These are phyloP conservation scores for Tubulanus polymorphus DNA, from an alignment of 2,888 invertebrate genomes.

Conservation along the genomic window DNA sequence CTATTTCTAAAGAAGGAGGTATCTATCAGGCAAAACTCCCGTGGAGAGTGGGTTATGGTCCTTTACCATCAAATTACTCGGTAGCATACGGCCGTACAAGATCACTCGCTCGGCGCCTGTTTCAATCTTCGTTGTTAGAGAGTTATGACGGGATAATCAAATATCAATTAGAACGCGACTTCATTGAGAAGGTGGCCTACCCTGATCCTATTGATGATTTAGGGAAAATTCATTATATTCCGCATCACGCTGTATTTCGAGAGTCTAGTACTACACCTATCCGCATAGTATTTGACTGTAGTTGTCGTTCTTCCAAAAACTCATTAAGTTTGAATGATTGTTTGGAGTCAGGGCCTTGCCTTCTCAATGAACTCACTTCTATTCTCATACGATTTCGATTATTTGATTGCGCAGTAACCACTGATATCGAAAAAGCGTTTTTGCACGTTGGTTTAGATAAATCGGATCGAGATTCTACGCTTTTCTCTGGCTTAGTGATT, in stretches of 20 bases:
- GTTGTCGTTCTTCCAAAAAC: conserved; percentile 7
- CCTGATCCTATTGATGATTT: too few relatives aligned
- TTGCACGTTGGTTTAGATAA: conserved; percentile 12
- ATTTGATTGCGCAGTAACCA: conserved; percentile 14
- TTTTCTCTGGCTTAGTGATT: conserved; percentile 12
- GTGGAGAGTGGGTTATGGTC: too few relatives aligned
- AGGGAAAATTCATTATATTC: too few relatives aligned
- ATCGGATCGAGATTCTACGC: conserved; percentile 15
- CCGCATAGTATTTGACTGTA: conserved; percentile 26
- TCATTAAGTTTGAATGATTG: conserved; percentile 20
- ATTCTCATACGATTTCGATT: conserved; percentile 18
- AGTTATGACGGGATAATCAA: too few relatives aligned
- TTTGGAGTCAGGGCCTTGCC: conserved; percentile 18
- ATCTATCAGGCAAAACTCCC: too few relatives aligned
- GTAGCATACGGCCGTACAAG: too few relatives aligned
- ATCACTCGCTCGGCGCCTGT: too few relatives aligned
- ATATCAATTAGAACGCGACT: too few relatives aligned
- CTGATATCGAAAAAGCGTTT: conserved; percentile 19
- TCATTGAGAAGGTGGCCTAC: too few relatives aligned
- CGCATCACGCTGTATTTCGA: conserved; percentile 11
- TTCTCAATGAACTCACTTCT: conserved; percentile 13
- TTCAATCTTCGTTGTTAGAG: too few relatives aligned
- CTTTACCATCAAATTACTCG: too few relatives aligned
- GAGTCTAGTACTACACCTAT: conserved; percentile 24
- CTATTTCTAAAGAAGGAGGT: too few relatives aligned